phyloP scores from a whole-genome alignment of 2,888 invertebrate species.

The Neria commutata region DNA sequence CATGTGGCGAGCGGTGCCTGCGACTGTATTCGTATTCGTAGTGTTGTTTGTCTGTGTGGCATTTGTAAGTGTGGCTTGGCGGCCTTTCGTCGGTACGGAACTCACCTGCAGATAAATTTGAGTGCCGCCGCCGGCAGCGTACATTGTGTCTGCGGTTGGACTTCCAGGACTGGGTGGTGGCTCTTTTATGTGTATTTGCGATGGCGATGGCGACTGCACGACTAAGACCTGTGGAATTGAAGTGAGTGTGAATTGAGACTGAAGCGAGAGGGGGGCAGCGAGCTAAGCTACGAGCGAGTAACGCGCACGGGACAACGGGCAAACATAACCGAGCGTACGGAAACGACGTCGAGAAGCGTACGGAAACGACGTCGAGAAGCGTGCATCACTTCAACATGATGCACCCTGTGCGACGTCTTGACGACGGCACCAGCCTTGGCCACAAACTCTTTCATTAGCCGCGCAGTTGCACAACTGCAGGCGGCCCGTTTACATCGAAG shows the following conservation, averaged over 20 bases:
- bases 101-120: constrained; percentile 64
- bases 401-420: too few species aligned
- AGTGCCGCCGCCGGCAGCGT: constrained; percentile 62
- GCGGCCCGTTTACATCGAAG: too few species aligned
- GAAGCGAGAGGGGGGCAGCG: background rate
- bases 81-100: constrained; percentile 26
- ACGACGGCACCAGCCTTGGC: too few species aligned
- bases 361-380: too few species aligned
- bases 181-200: constrained; percentile 57
- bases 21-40: background rate
- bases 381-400: too few species aligned
- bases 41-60: constrained; percentile 9
- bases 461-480: too few species aligned
- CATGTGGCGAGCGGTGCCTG: constrained; percentile 11
- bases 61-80: background rate
- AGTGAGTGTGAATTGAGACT: background rate
- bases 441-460: too few species aligned
- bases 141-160: constrained; percentile 59
- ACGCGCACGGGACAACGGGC: background rate
- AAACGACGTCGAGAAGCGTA: too few species aligned
- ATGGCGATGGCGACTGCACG: constrained; percentile 46
- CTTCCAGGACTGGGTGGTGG: constrained; percentile 59
- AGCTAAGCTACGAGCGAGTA: background rate
- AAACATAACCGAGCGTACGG: too few species aligned
- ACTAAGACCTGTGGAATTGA: constrained; percentile 59